phyloP scores from a whole-genome alignment of 2,797 vertebrate species.

The Spea hammondii region DNA sequence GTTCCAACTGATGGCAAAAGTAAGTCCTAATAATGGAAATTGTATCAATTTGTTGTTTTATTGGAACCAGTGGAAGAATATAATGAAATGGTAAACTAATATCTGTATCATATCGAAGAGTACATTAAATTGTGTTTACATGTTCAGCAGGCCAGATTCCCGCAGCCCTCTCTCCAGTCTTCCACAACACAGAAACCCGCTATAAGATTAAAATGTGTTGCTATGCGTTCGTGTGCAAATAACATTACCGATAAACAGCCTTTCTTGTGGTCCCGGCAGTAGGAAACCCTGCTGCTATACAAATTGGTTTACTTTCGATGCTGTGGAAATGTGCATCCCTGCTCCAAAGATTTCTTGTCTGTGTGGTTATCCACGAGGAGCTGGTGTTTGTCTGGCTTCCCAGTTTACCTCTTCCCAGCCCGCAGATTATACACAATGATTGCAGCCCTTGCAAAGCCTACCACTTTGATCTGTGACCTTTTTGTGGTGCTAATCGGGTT shows the following conservation, averaged over 20 bases:
- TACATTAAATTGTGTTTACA: no score
- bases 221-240: constrained; percentile 18
- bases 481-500: constrained; percentile 90
- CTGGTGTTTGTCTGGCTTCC: constrained; percentile 58
- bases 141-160: no score
- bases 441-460: constrained; percentile 72
- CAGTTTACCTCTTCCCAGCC: constrained; percentile 63
- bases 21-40: no score
- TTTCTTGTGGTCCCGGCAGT: constrained; percentile 1
- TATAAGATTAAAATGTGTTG: background rate
- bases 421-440: constrained; percentile 66
- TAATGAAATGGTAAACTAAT: no score
- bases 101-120: no score
- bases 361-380: constrained; percentile 55
- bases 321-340: constrained; percentile 17
- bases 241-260: constrained; percentile 12
- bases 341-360: constrained; percentile 18
- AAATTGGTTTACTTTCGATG: constrained; percentile 41
- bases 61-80: no score
- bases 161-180: no score
- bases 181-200: no score
- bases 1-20: no score
- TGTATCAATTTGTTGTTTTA: no score
- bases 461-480: constrained; percentile 88
- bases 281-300: constrained; percentile 14